These are phyloP conservation scores for Protosalanx chinensis DNA, from an alignment of 2,797 vertebrate genomes.

Conservation along the genomic window DNA sequence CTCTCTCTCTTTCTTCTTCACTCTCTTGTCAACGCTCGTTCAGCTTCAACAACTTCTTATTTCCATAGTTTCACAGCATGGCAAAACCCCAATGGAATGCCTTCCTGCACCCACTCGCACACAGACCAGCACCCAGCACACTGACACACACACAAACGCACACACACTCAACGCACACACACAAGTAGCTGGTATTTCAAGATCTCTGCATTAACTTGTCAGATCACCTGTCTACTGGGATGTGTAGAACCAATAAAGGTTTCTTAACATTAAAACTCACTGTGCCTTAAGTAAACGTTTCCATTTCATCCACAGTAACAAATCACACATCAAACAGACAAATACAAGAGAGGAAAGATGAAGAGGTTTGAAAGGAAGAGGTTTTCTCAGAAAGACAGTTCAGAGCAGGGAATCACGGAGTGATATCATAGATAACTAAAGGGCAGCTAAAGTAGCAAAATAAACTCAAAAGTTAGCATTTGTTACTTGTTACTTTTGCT, in stretches of 20 bases:
- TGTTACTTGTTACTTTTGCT: background rate
- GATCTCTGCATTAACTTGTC: conserved; percentile 41
- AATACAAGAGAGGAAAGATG: conserved; percentile 13
- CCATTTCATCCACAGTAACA: conserved; percentile 31
- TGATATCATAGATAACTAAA: background rate
- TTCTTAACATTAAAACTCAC: conserved; percentile 9
- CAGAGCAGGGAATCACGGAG: background rate
- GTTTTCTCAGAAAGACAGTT: conserved; percentile 1
- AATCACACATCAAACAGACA: background rate
- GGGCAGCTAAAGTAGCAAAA: too few relatives aligned
- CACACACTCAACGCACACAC: conserved; percentile 12
- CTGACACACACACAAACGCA: conserved; percentile 6
- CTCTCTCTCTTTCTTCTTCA: conserved; percentile 32
- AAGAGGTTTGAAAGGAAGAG: conserved; percentile 35
- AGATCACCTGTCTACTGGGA: conserved; percentile 40
- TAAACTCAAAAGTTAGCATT: background rate
- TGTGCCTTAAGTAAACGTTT: conserved; percentile 18
- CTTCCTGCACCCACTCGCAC: conserved; percentile 13
- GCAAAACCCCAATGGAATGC: conserved; percentile 18
- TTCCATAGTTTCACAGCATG: conserved; percentile 26
- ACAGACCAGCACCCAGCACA: background rate
- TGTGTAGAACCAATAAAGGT: conserved; percentile 25
- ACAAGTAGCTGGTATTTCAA: conserved; percentile 51
- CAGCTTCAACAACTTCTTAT: conserved; percentile 59
- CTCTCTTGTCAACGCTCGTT: conserved; percentile 26